A percentile compares a stretch with the other conserved stretches of the same genome.
phyloP scores from a whole-genome alignment of 2,888 invertebrate species.

The Acrocyrtus sp. region DNA sequence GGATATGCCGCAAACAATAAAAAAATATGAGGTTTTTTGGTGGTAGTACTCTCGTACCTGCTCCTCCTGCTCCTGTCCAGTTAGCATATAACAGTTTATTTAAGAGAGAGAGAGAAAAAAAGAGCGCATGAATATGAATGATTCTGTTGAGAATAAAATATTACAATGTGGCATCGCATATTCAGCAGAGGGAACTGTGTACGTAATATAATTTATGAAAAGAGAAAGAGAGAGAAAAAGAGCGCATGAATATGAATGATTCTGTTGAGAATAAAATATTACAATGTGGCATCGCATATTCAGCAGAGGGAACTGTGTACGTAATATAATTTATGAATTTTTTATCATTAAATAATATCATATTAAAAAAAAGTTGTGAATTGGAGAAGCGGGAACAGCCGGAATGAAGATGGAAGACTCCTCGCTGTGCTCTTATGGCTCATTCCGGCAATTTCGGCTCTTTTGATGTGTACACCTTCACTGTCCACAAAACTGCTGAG shows the following conservation, averaged over 20 bases:
- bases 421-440: conserved; percentile 36
- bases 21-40: too few species aligned
- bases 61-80: conserved; percentile 18
- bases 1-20: conserved; percentile 6
- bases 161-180: too few species aligned
- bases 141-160: too few species aligned
- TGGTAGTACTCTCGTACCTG: too few species aligned
- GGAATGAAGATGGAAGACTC: conserved; percentile 37
- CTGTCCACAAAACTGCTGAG: too few species aligned
- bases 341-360: conserved; percentile 13
- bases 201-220: background rate
- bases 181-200: background rate
- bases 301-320: background rate
- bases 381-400: too few species aligned
- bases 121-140: conserved; percentile 26
- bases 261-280: conserved; percentile 7
- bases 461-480: too few species aligned
- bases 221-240: background rate
- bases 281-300: too few species aligned
- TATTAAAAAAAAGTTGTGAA: background rate
- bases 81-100: conserved; percentile 1
- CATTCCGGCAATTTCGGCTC: conserved; percentile 23
- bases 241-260: conserved; percentile 32
- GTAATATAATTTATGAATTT: conserved; percentile 39
- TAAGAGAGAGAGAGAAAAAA: background rate